These are phyloP conservation scores for Drosophila putrida DNA, from an alignment of 2,888 invertebrate genomes.

Conservation along the genomic window DNA sequence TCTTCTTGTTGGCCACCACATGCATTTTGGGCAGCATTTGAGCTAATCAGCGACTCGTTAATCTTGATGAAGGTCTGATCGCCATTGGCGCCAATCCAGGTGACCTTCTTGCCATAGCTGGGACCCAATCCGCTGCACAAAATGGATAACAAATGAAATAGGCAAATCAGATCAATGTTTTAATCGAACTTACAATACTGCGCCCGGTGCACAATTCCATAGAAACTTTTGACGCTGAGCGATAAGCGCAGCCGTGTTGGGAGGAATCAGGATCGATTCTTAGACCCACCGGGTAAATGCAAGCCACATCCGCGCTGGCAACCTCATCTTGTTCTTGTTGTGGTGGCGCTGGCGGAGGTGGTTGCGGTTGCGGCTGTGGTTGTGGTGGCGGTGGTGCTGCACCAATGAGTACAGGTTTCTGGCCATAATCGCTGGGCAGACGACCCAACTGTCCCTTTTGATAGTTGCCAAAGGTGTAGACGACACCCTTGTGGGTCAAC, in stretches of 20 bases:
- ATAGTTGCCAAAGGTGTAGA: slow-evolving; percentile 96
- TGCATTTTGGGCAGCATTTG: slow-evolving; percentile 94
- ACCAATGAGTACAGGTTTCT: slow-evolving; percentile 53
- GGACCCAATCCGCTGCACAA: slow-evolving; percentile 89
- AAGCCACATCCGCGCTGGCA: slow-evolving; percentile 41
- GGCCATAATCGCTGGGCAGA: slow-evolving; percentile 84
- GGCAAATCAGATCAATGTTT: neutral
- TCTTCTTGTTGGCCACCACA: slow-evolving; percentile 94
- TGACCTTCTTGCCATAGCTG: slow-evolving; percentile 93
- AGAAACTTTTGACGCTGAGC: slow-evolving; percentile 84
- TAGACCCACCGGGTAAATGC: slow-evolving; percentile 67
- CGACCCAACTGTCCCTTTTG: slow-evolving; percentile 91
- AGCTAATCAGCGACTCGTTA: slow-evolving; percentile 96
- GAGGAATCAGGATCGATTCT: slow-evolving; percentile 71
- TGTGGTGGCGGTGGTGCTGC: slow-evolving; percentile 50
- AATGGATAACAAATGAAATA: neutral
- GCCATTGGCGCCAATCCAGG: slow-evolving; percentile 97
- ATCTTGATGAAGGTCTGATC: slow-evolving; percentile 97
- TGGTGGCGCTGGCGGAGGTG: slow-evolving; percentile 6
- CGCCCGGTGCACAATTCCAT: slow-evolving; percentile 85
- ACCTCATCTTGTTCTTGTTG: slow-evolving; percentile 31
- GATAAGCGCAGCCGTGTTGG: slow-evolving; percentile 70
- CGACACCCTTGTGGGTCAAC: slow-evolving; percentile 94
- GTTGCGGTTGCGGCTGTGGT: slow-evolving; percentile 34
- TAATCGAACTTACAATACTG: slow-evolving; percentile 82